Evolutionary conservation across 2,113 vertebrate genomes (phyloP).

Genomic region (Solea solea): DNA sequence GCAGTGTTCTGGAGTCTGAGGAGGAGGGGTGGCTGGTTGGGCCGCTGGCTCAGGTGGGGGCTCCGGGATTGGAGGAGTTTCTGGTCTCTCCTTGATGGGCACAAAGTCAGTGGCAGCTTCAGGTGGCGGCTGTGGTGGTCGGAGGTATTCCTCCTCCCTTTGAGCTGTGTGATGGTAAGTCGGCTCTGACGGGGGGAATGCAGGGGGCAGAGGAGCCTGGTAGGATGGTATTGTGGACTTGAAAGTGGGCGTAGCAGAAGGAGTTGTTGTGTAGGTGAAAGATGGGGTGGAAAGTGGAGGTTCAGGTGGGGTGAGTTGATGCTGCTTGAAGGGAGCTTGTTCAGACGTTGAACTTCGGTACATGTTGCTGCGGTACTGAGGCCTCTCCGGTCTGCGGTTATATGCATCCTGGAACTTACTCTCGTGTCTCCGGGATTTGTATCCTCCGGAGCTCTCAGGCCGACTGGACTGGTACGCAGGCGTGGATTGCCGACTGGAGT

Average conservation of each 20-base stretch:
- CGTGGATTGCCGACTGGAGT: conserved; percentile 93
- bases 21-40: conserved; percentile 80
- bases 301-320: conserved; percentile 85
- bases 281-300: conserved; percentile 70
- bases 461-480: conserved; percentile 90
- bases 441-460: conserved; percentile 82
- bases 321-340: conserved; percentile 84
- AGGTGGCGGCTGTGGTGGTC: conserved; percentile 77
- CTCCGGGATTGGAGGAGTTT: conserved; percentile 88
- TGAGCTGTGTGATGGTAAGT: conserved; percentile 81
- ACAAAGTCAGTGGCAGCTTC: conserved; percentile 79
- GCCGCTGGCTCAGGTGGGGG: conserved; percentile 82
- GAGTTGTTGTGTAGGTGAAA: conserved; percentile 83
- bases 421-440: conserved; percentile 91
- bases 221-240: conserved; percentile 92
- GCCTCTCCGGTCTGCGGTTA: conserved; percentile 91
- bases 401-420: conserved; percentile 96
- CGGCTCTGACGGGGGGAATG: conserved; percentile 86
- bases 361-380: conserved; percentile 76
- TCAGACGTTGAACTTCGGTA: conserved; percentile 82
- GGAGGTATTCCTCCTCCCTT: conserved; percentile 87
- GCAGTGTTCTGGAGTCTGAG: conserved; percentile 87
- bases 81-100: conserved; percentile 85
- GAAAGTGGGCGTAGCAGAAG: conserved; percentile 84
- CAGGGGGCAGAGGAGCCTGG: conserved; percentile 84